Evolutionary conservation across 2,113 vertebrate species (phyloP).

Genomic region (Ammospiza nelsoni): DNA sequence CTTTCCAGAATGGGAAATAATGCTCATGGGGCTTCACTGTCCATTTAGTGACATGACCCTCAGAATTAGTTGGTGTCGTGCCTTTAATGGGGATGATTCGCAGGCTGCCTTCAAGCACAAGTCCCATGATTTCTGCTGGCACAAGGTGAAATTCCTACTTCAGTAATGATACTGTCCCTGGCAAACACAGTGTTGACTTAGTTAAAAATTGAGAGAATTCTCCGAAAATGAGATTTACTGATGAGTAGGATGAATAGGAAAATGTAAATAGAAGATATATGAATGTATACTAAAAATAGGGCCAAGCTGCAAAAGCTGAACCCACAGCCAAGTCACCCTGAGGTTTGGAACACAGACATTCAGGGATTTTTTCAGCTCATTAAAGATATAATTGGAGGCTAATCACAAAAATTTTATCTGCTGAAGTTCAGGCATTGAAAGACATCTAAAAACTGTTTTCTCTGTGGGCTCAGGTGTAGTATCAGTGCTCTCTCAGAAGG

Average conservation of each 20-base stretch:
- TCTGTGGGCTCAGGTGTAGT: neutral
- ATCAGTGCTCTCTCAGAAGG: neutral
- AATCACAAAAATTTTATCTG: neutral
- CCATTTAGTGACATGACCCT: neutral
- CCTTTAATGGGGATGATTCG: constrained; percentile 3
- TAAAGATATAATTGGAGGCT: neutral
- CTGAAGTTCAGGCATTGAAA: neutral
- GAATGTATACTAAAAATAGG: neutral
- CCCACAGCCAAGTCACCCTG: neutral
- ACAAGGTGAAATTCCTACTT: constrained; percentile 46
- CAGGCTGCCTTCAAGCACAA: neutral
- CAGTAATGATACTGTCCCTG: constrained; percentile 33
- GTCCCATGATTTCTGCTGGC: constrained; percentile 43
- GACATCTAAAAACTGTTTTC: neutral
- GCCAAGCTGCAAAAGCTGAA: neutral
- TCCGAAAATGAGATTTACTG: constrained; percentile 37
- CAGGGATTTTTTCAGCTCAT: neutral
- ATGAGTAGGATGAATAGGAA: constrained; percentile 39
- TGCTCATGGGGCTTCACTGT: neutral
- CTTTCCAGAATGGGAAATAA: neutral
- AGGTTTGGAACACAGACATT: neutral
- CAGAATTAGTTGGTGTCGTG: neutral
- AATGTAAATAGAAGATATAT: constrained; percentile 23
- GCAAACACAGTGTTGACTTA: constrained; percentile 29
- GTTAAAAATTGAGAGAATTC: constrained; percentile 29